Evolutionary conservation across 2,113 vertebrate genomes (phyloP).

Genomic region (Shinisaurus crocodilurus): DNA sequence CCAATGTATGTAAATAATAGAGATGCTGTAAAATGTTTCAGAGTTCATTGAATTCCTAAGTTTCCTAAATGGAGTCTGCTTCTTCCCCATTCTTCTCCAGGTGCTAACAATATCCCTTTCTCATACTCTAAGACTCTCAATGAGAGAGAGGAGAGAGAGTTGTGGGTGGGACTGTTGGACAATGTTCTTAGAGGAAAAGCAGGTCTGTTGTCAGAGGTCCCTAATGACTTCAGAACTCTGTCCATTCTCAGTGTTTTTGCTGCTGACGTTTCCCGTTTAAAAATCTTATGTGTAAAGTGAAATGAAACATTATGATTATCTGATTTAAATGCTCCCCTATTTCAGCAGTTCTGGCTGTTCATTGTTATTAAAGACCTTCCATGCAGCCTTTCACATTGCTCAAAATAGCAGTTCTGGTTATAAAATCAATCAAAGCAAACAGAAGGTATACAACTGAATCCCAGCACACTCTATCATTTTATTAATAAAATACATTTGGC

Average conservation of each 20-base stretch:
- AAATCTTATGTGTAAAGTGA: neutral
- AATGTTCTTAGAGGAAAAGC: neutral
- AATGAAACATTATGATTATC: slow-evolving; percentile 19
- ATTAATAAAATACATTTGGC: slow-evolving; percentile 21
- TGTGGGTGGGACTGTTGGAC: no score
- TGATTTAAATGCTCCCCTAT: neutral
- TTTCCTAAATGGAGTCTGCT: no score
- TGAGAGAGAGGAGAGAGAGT: neutral
- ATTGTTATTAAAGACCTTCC: slow-evolving; percentile 1
- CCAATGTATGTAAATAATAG: no score
- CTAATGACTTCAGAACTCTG: neutral
- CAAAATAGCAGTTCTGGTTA: slow-evolving; percentile 12
- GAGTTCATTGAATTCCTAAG: neutral
- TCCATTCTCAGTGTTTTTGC: neutral
- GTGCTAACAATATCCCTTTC: no score
- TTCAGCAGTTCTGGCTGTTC: neutral
- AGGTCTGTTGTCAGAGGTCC: neutral
- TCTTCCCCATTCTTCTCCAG: no score
- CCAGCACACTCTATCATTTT: neutral
- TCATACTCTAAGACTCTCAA: no score
- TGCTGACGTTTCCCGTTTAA: neutral
- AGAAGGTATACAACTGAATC: slow-evolving; percentile 5
- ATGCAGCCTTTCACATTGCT: slow-evolving; percentile 20
- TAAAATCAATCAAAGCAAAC: slow-evolving; percentile 10
- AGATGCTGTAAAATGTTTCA: no score